These are phyloP conservation scores for Leptogaster cylindrica DNA, from an alignment of 2,888 invertebrate genomes.

Conservation along the genomic window DNA sequence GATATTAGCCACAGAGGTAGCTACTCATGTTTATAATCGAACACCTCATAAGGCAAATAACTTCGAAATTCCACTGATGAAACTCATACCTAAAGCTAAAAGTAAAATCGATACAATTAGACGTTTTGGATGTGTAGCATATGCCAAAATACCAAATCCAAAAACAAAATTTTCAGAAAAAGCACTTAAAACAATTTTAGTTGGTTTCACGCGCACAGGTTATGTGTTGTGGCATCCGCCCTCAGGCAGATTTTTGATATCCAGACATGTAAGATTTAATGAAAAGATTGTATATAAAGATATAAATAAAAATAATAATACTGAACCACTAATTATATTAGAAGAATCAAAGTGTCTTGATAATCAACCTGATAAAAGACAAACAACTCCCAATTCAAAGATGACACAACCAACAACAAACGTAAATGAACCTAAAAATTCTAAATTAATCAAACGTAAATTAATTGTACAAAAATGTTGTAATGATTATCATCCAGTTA, in stretches of 20 bases:
- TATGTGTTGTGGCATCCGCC: not conserved
- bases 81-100: not conserved
- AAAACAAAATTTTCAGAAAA: not conserved
- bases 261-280: not conserved
- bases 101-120: not conserved
- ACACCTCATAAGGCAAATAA: not conserved
- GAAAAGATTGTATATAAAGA: not conserved
- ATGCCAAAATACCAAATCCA: not conserved
- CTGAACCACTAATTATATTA: too few relatives aligned
- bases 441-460: too few relatives aligned
- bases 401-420: too few relatives aligned
- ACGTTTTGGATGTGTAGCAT: not conserved
- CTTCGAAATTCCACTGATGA: not conserved
- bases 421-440: too few relatives aligned
- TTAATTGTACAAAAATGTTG: too few relatives aligned
- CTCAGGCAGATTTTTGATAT: not conserved
- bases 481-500: too few relatives aligned
- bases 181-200: not conserved
- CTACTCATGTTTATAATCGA: not conserved
- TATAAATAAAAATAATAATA: not conserved
- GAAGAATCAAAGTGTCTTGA: too few relatives aligned
- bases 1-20: not conserved
- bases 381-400: too few relatives aligned
- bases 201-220: not conserved
- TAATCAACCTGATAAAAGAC: too few relatives aligned